Percentiles rank a stretch among this genome's conserved stretches.
Evolutionary conservation across 1,140 invertebrate species (phyloP).

Genomic region (Megalonaias nervosa): DNA sequence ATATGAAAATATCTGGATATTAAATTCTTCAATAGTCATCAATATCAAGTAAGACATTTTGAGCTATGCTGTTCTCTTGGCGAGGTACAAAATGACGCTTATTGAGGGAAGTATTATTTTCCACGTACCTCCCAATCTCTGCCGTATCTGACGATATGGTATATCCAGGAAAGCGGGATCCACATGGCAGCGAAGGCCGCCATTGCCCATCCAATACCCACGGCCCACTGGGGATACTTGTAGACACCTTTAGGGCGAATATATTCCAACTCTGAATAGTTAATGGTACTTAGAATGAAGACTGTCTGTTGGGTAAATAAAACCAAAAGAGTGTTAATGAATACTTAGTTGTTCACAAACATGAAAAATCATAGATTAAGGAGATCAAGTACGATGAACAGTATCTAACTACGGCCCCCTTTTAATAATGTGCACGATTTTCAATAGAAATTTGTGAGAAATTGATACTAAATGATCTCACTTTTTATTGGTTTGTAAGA

Average conservation of each 20-base stretch:
- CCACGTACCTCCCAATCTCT: slow-evolving; percentile 38
- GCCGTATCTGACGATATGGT: slow-evolving; percentile 64
- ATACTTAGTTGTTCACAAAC: background rate
- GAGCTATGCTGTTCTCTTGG: background rate
- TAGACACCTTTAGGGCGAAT: slow-evolving; percentile 49
- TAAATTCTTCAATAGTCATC: background rate
- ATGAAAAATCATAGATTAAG: too few relatives aligned
- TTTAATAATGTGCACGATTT: too few relatives aligned
- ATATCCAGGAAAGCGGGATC: slow-evolving; percentile 76
- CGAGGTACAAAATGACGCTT: background rate
- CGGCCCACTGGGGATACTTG: slow-evolving; percentile 76
- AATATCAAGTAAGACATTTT: background rate
- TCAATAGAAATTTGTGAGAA: too few relatives aligned
- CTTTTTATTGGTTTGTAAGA: too few relatives aligned
- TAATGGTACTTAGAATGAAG: slow-evolving; percentile 76
- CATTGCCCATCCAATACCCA: slow-evolving; percentile 76
- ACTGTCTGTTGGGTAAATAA: slow-evolving; percentile 35
- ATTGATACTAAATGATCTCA: too few relatives aligned
- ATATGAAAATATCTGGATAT: too few relatives aligned
- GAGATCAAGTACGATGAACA: too few relatives aligned
- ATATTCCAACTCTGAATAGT: slow-evolving; percentile 76
- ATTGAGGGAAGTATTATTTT: background rate
- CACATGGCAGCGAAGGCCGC: slow-evolving; percentile 75
- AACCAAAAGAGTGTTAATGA: too few relatives aligned
- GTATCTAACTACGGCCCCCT: too few relatives aligned